A percentile compares a stretch with the other conserved stretches of the same genome.
These are phyloP conservation scores for Mythimna pallens DNA, from an alignment of 2,888 invertebrate species.

Conservation along the genomic window DNA sequence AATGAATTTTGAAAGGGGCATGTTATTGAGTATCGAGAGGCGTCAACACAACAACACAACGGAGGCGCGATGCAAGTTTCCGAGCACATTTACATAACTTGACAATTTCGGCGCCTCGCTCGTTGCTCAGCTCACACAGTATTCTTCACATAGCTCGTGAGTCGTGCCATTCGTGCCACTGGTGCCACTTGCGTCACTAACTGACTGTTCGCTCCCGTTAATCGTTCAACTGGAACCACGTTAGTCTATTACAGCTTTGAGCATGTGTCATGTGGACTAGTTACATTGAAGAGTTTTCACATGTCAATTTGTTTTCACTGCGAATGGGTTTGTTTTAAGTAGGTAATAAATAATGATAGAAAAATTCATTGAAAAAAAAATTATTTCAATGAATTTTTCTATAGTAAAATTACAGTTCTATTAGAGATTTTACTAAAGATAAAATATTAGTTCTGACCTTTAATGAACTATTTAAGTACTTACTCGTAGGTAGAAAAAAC, in stretches of 20 bases:
- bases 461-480: background rate
- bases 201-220: constrained; percentile 49
- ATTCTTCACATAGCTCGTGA: constrained; percentile 48
- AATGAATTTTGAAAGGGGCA: constrained; percentile 62
- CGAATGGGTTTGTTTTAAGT: background rate
- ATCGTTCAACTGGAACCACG: constrained; percentile 35
- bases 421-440: no score
- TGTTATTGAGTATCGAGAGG: constrained; percentile 50
- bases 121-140: constrained; percentile 41
- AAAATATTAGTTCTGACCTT: background rate
- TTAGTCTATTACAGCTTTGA: constrained; percentile 15
- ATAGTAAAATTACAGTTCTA: no score
- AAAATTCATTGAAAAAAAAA: no score
- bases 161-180: constrained; percentile 15
- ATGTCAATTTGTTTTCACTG: background rate
- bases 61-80: constrained; percentile 59
- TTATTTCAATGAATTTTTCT: no score
- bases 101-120: constrained; percentile 62
- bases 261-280: constrained; percentile 1
- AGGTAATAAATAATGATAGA: background rate
- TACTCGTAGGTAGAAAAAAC: background rate
- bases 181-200: constrained; percentile 30
- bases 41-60: constrained; percentile 31
- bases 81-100: constrained; percentile 69
- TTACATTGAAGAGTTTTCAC: constrained; percentile 4